A percentile compares a stretch with the other conserved stretches of the same genome.
These are phyloP conservation scores for Rhinolophus ferrumequinum DNA, from an alignment of 2,113 vertebrate genomes.

Conservation along the genomic window DNA sequence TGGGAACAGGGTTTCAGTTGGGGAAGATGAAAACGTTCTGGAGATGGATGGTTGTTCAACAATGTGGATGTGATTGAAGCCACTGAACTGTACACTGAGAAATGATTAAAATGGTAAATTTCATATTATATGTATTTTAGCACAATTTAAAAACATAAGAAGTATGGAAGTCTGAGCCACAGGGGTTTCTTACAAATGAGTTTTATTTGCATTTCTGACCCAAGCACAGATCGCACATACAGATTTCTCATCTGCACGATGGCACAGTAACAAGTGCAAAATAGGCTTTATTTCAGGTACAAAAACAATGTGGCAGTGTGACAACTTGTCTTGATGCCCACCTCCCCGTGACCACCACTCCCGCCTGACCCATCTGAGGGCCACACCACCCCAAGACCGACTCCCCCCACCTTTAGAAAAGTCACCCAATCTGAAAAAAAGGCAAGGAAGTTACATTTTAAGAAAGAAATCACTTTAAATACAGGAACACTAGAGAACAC, in stretches of 20 bases:
- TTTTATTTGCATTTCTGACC: constrained; percentile 87
- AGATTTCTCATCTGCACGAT: constrained; percentile 80
- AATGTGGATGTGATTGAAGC: too few relatives aligned
- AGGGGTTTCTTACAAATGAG: constrained; percentile 84
- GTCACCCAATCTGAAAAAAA: constrained; percentile 65
- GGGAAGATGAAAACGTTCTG: background rate
- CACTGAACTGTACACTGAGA: rapidly evolving
- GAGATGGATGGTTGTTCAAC: rapidly evolving
- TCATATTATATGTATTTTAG: background rate
- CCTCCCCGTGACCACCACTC: background rate
- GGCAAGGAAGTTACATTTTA: background rate
- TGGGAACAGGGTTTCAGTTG: rapidly evolving
- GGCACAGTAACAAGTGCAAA: constrained; percentile 87
- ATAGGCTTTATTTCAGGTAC: constrained; percentile 84
- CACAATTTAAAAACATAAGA: background rate
- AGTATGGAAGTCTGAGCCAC: background rate
- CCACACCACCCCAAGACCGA: background rate
- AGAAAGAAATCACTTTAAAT: constrained; percentile 25
- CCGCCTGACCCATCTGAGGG: background rate
- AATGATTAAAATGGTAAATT: background rate
- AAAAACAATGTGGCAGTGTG: constrained; percentile 83
- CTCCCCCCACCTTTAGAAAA: constrained; percentile 71
- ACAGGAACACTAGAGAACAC: background rate
- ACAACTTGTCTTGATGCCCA: constrained; percentile 69
- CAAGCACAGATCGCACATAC: constrained; percentile 83